Evolutionary conservation across 2,797 vertebrate species (phyloP), one percentile per base, ranked within the genome.

Genomic region (Propithecus perrieri): DNA sequence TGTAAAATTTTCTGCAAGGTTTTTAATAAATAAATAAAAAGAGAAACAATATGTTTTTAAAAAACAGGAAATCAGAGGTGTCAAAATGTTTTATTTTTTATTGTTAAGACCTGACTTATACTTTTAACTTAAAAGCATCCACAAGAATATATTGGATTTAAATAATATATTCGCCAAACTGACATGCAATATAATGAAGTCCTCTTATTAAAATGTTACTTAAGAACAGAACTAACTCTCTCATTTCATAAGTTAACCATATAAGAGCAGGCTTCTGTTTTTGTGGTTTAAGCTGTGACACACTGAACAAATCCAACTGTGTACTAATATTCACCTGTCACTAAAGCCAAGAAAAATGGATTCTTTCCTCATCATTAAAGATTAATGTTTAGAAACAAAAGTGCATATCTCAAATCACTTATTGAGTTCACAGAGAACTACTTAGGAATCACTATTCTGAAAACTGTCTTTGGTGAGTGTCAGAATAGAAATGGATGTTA

Each of bases 381-480:
- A 95, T 93, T 87, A 80, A 97, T n/a, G 9, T 85, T 96, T 90
- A 50, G 50, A 96, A 91, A 78, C 17, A 91, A 92, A 95, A 46
- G 46, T 69, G 35, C 22, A 5, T 53, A 50, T 53, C 75, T 94
- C 24, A 91, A 65, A 80, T 87, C 24, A 63, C 53, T 61, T 63
- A 85, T 6, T 80, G 65, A 96, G 74, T 67, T 84, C 33, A 76
- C 17, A 57, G 8, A 38, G 33, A 92, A 43, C 28, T 72, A 80
- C 57, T 91, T 41, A 83, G 59, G 57, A 81, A 86, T 89, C 38
- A 71, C 12, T 53, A 72, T 84, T 69, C 55, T 93, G 59, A 93
- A 97, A 75, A 65, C 33, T 57, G 28, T 72, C 43, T 3, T 53
- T 65, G 38, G 46, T 30, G 17, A 83, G 20, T 28, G 22, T 53